Conservation (phyloP, 2,113 vertebrate species). For the Dissostichus mawsoni region DNA sequence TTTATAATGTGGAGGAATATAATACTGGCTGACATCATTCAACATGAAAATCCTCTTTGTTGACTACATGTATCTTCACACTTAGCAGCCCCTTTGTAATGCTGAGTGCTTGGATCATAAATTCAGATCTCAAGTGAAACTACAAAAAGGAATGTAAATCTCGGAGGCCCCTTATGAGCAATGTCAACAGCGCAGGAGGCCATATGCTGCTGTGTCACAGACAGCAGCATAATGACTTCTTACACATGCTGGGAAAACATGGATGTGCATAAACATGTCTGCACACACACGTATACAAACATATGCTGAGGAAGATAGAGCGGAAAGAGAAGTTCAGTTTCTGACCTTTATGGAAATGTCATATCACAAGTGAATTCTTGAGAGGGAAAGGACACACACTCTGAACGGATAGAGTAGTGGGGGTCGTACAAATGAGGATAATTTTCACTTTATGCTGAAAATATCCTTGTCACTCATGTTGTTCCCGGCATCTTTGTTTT, state of each 20-base stretch:
- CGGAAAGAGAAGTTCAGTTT: slow-evolving; percentile 27
- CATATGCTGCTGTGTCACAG: slow-evolving; percentile 26
- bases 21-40: not conserved
- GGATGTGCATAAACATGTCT: slow-evolving; percentile 18
- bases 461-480: slow-evolving; percentile 1
- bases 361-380: slow-evolving; percentile 24
- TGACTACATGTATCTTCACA: not conserved
- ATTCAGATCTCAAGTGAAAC: slow-evolving; percentile 37
- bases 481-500: slow-evolving; percentile 1
- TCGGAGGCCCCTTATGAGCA: slow-evolving; percentile 25
- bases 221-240: slow-evolving; percentile 45
- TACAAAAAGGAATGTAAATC: slow-evolving; percentile 24
- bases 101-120: not conserved
- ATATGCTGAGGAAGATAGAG: not conserved
- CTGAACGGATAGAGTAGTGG: not conserved
- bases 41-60: not conserved
- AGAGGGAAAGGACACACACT: slow-evolving; percentile 16
- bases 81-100: not conserved
- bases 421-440: not conserved
- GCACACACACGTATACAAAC: slow-evolving; percentile 11
- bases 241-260: slow-evolving; percentile 32
- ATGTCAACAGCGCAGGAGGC: slow-evolving; percentile 47
- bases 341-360: slow-evolving; percentile 67
- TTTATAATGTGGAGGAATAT: slow-evolving; percentile 12
- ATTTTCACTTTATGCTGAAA: slow-evolving; percentile 11